Evolutionary conservation across 1,140 invertebrate species (phyloP), one percentile per base, ranked within the genome.

Genomic region (Hesperophylax magnus): DNA sequence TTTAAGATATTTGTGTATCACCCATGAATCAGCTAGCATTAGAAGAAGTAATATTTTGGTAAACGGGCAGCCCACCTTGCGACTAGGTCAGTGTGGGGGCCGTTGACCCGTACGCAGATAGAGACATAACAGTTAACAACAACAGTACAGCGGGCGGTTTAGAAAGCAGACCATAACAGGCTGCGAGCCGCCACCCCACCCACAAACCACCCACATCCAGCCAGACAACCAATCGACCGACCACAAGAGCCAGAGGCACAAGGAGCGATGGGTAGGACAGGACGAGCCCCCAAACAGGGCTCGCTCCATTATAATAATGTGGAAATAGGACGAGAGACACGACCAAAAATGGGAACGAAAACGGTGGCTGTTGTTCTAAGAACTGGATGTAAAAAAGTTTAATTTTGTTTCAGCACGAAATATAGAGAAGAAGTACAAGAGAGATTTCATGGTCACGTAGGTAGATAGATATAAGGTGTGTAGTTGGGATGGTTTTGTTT

Each of bases 131-230:
- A 65, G 69, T 76, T 75, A 18, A 56, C 39, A 18, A 56, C 39
- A 47, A 47, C 39, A 47, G 39, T 47, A 47, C 11, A 53, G 75
- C 74, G 76, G 75, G 79, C 75, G 74, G 78, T 80, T 80, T 82
- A 82, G 81, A 82, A 82, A 82, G 81, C 81, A 80, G 81, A 24
- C 81, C 54, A 34, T 60, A 60, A 22, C 54, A 61, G 56, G 63
- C 61, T 24, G 77, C 61, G 61, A 54, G n/a, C 77, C 63, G 15
- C 63, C 39, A 15, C 39, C 77, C 34, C 22, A 22, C 60, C 60
- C 20, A 20, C 60, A 20, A 18, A 27, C 60, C 56, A 58, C 14
- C 60, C 60, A 24, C 60, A 20, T 14, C 39, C 11, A 47, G 11
- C 9, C 39, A 27, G 27, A 5, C 27, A 47, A 14, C 39, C 34